Evolutionary conservation across 2,113 vertebrate species (phyloP), one percentile per base, ranked within the genome.

Genomic region (Thalassoma bifasciatum): DNA sequence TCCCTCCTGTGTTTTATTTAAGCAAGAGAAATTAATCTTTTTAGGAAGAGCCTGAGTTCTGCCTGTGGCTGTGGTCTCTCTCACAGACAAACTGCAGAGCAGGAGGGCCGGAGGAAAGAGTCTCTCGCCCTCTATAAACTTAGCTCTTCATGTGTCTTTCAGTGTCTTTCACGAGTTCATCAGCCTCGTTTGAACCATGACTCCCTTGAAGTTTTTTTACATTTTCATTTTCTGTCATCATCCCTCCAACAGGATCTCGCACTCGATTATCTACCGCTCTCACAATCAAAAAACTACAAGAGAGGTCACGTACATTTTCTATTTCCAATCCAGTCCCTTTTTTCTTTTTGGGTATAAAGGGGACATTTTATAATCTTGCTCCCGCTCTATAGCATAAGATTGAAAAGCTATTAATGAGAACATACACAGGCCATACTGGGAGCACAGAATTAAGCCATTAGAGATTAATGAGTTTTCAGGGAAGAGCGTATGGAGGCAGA

Each of bases 391-490:
- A 77, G 47, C 66, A 70, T 72, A 51, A 79, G 85, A 84, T 85
- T 86, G 86, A 89, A 91, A 89, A 87, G 81, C 70, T 64, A 89
- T 90, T 89, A 92, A 87, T 78, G 72, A 86, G 79, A 89, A 91
- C 79, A 91, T 86, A 86, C 24, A 11, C 83, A 61, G 77, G 74
- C 75, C 72, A 77, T 72, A 79, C 42, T 57, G 75, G 81, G 52
- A 87, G 90, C 78, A 89, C 82, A 66, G 77, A 90, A 86, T 80
- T 75, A 87, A 90, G 72, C 71, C 88, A 88, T 91, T 91, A 88
- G 86, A 88, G 85, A 90, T 88, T 86, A 89, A 91, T 90, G 85
- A 85, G 86, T 79, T 90, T 85, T 86, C 68, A 2, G 53, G 79
- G 64, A 66, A 61, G 16, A 51, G 79, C 11, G 68, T 72, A 74